These are phyloP conservation scores for Amiota mariae DNA, from an alignment of 2,888 invertebrate species.

Conservation along the genomic window DNA sequence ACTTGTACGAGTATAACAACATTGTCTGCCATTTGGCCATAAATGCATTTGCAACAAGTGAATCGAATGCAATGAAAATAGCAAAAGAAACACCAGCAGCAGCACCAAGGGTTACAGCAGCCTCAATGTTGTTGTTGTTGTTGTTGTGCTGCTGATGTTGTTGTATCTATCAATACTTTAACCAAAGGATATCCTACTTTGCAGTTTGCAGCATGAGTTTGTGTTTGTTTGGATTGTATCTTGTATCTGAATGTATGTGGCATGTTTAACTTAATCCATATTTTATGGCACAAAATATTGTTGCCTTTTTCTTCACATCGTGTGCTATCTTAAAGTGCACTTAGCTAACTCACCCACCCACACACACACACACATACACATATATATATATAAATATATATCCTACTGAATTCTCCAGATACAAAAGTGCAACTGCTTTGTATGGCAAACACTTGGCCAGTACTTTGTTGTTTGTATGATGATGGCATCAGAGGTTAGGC, in stretches of 20 bases:
- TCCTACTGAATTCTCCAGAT: background rate
- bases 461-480: background rate
- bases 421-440: background rate
- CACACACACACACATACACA: no score
- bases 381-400: no score
- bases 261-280: constrained; percentile 22
- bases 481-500: background rate
- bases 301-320: background rate
- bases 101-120: no score
- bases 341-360: background rate
- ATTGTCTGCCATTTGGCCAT: background rate
- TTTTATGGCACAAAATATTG: constrained; percentile 20
- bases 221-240: no score
- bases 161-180: no score
- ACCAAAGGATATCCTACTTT: no score
- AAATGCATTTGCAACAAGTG: constrained; percentile 18
- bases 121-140: background rate
- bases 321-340: background rate
- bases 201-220: no score
- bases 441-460: background rate
- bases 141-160: no score
- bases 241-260: no score
- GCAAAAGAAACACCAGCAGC: background rate
- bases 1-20: background rate
- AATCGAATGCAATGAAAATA: constrained; percentile 4